These are phyloP conservation scores for Yponomeuta plumbellus DNA, from an alignment of 2,888 invertebrate species.

Conservation along the genomic window DNA sequence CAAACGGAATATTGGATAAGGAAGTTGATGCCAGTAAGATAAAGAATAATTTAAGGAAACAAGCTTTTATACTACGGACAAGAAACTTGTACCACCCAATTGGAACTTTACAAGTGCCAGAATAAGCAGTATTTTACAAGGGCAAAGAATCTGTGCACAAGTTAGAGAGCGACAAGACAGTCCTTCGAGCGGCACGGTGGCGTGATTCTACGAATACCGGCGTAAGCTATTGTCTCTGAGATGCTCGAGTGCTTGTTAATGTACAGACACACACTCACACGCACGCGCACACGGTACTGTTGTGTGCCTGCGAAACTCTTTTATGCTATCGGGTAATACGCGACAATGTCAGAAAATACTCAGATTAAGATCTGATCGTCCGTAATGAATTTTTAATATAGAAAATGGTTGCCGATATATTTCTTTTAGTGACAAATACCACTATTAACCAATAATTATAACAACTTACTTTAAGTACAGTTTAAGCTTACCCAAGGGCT, in stretches of 20 bases:
- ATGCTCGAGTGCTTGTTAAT: conserved; percentile 49
- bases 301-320: conserved; percentile 58
- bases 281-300: conserved; percentile 56
- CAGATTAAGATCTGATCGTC: too few species aligned
- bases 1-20: background rate
- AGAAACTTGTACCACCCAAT: background rate
- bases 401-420: too few species aligned
- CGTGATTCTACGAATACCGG: conserved; percentile 16
- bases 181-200: conserved; percentile 12
- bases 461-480: too few species aligned
- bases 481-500: background rate
- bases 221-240: conserved; percentile 21
- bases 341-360: background rate
- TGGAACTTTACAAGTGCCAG: background rate
- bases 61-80: background rate
- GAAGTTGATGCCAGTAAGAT: background rate
- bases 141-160: background rate
- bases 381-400: too few species aligned
- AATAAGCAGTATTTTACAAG: background rate
- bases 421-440: too few species aligned
- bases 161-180: background rate
- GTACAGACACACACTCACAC: conserved; percentile 68
- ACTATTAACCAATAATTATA: too few species aligned
- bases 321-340: background rate
- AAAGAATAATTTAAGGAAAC: background rate